phyloP scores from a whole-genome alignment of 2,888 invertebrate species.

The Cybosia mesomella region DNA sequence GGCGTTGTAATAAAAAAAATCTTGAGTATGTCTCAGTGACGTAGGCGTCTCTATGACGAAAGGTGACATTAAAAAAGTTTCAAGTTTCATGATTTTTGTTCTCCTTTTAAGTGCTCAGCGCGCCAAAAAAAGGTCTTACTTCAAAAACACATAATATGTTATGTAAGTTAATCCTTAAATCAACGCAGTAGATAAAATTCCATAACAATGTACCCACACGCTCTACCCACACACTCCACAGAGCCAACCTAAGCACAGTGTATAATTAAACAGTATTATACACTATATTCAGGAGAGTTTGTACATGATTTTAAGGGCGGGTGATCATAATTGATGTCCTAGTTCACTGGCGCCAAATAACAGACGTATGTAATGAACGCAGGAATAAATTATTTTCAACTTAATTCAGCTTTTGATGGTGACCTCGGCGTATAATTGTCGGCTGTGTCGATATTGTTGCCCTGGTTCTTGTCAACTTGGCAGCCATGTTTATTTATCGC shows the following conservation, averaged over 20 bases:
- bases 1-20: no score
- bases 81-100: no score
- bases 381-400: constrained; percentile 51
- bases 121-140: background rate
- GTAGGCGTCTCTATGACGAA: no score
- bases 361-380: constrained; percentile 35
- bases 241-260: background rate
- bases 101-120: no score
- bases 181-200: background rate
- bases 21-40: no score
- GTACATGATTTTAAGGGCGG: constrained; percentile 27
- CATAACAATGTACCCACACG: constrained; percentile 2
- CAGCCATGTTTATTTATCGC: constrained; percentile 25
- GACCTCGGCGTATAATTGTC: constrained; percentile 42
- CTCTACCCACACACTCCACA: constrained; percentile 8
- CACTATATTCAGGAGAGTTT: constrained; percentile 7
- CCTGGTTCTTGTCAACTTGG: constrained; percentile 23
- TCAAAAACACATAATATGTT: background rate
- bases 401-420: constrained; percentile 40
- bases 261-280: constrained; percentile 17
- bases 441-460: constrained; percentile 26
- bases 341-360: constrained; percentile 25
- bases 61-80: no score
- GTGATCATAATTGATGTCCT: constrained; percentile 43
- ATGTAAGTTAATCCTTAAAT: background rate